Evolutionary conservation across 2,888 invertebrate genomes (phyloP).

Genomic region (Mesochorus sp.): DNA sequence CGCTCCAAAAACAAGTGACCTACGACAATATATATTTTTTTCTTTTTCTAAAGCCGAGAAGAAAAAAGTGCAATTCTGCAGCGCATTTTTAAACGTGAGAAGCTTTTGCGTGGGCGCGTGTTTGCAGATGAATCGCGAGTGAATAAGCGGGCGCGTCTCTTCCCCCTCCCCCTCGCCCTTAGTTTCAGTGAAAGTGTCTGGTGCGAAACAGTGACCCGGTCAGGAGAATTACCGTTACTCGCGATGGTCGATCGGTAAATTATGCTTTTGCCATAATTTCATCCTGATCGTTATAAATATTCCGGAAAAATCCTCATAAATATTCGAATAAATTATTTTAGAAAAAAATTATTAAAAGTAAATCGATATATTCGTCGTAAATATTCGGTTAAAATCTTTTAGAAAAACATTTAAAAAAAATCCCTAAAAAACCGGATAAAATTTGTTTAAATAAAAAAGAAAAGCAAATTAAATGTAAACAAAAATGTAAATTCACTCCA

Average conservation of each 20-base stretch:
- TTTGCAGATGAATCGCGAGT: background rate
- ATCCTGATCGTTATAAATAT: background rate
- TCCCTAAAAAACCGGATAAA: background rate
- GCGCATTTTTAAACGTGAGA: background rate
- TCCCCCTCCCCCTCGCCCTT: background rate
- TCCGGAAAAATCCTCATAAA: background rate
- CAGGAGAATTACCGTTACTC: constrained; percentile 4
- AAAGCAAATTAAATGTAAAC: too few species aligned
- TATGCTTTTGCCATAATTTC: background rate
- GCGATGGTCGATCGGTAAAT: constrained; percentile 52
- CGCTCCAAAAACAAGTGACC: background rate
- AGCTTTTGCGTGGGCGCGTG: background rate
- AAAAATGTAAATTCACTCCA: constrained; percentile 30
- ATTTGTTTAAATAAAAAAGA: background rate
- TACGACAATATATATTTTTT: background rate
- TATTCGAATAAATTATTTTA: background rate
- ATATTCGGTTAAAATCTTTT: too few species aligned
- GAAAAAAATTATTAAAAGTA: too few species aligned
- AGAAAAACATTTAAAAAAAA: too few species aligned
- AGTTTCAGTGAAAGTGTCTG: constrained; percentile 41
- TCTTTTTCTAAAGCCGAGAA: background rate
- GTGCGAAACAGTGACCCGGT: constrained; percentile 19
- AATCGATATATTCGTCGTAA: too few species aligned
- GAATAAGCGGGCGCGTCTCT: background rate
- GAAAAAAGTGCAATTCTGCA: background rate